Base-by-base conservation (phyloP, 2,888 invertebrate species). In the Elegia similella region DNA sequence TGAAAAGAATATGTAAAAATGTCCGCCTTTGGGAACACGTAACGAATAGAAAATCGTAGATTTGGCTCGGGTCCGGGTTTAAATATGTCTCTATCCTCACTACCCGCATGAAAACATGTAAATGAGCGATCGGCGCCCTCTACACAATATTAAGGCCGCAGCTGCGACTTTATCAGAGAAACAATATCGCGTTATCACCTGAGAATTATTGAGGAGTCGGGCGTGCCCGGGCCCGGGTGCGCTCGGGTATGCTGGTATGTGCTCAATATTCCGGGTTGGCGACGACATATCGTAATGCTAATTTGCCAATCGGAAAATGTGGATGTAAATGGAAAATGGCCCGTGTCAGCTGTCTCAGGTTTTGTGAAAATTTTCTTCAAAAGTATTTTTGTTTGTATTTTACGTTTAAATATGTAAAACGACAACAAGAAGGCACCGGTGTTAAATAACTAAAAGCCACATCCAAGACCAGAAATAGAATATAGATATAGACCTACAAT, bases 151-250 rank as follows among this genome's bases (percentile, higher is more conserved):
- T n/a, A 38, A 38, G 44, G 44, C 1, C 13, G 10, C 50, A 50
- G 50, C 16, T 50, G 50, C n/a, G 23, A 17, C 34, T 50, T 12
- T 50, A 34, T 50, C 50, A 50, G 50, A 34, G 17, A 50, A 50
- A 50, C 50, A 50, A 50, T 50, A 50, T 50, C 50, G 12, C 10
- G 48, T 50, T 50, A 50, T 50, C 50, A 50, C 12, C 32, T 34
- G 15, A 17, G 6, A 16, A 50, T 16, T 50, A 50, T 50, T 16
- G 34, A 17, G 50, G 50, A 12, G 12, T 17, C 12, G 16, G 38
- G 12, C 12, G 6, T 5, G 34, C 12, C 12, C 12, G 6, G 12
- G 34, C 12, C 38, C 38, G 38, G 10, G n/a, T 12, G 34, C 2
- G 7, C 10, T 34, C 34, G 34, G 38, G 38, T 12, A 10, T n/a